phyloP scores from a whole-genome alignment of 1,140 invertebrate genomes.

The Drosophila pectinifera region DNA sequence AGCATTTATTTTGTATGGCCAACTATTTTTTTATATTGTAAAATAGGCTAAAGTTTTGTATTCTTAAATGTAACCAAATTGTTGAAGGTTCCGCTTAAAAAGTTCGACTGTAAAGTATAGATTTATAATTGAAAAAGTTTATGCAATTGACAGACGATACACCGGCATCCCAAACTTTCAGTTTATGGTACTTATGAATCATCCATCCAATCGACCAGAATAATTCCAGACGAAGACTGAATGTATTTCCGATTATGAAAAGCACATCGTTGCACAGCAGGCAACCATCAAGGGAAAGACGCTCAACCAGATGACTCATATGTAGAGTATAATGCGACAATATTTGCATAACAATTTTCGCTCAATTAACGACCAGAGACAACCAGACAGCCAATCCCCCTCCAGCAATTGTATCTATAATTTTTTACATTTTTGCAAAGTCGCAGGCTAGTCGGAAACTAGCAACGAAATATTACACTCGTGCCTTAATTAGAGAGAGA shows the following conservation, averaged over 20 bases:
- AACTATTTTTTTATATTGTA: not conserved
- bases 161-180: constrained; percentile 52
- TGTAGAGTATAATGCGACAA: constrained; percentile 48
- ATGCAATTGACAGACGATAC: constrained; percentile 65
- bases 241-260: constrained; percentile 35
- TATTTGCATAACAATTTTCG: constrained; percentile 65
- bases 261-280: constrained; percentile 30
- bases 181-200: constrained; percentile 79
- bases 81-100: not conserved
- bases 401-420: constrained; percentile 15
- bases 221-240: constrained; percentile 47
- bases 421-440: constrained; percentile 20
- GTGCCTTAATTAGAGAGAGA: constrained; percentile 76
- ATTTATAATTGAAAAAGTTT: constrained; percentile 70
- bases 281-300: constrained; percentile 32
- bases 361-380: constrained; percentile 69
- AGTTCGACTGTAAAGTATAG: constrained; percentile 39
- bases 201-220: constrained; percentile 59
- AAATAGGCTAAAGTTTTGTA: not conserved
- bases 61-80: not conserved
- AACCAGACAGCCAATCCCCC: constrained; percentile 3
- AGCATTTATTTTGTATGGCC: not conserved
- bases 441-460: constrained; percentile 60
- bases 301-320: constrained; percentile 72
- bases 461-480: constrained; percentile 50